These are phyloP conservation scores for Matsumurasca onukii DNA, from an alignment of 1,140 invertebrate genomes.

Conservation along the genomic window DNA sequence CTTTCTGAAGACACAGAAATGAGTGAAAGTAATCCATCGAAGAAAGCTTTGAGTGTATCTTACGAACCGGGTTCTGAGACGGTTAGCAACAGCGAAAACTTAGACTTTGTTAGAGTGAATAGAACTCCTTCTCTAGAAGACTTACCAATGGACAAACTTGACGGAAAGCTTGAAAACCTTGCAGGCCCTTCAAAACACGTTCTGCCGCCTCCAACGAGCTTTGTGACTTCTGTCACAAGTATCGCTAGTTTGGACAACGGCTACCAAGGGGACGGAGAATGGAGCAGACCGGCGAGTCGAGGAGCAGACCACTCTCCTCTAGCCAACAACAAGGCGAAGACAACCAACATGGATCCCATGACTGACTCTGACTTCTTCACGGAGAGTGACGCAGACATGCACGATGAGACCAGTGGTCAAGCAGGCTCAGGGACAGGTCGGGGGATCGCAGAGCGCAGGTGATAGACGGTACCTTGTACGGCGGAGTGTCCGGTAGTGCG, in stretches of 20 bases:
- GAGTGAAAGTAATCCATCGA: conserved; percentile 34
- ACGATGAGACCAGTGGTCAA: conserved; percentile 62
- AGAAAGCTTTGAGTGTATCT: conserved; percentile 24
- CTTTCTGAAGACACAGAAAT: conserved; percentile 34
- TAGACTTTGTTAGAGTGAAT: conserved; percentile 51
- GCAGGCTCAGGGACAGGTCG: conserved; percentile 42
- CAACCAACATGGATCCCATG: conserved; percentile 73
- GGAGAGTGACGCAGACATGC: conserved; percentile 78
- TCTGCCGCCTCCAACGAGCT: conserved; percentile 61
- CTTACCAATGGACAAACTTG: conserved; percentile 69
- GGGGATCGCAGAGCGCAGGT: conserved; percentile 71
- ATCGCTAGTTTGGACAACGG: conserved; percentile 83
- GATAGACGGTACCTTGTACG: conserved; percentile 81
- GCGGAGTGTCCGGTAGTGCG: conserved; percentile 47
- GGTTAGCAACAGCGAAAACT: conserved; percentile 32
- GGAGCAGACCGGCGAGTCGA: conserved; percentile 67
- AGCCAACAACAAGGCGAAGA: conserved; percentile 36
- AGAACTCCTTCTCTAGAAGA: conserved; percentile 80
- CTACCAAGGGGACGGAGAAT: conserved; percentile 81
- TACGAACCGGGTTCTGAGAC: conserved; percentile 27
- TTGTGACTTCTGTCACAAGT: conserved; percentile 80
- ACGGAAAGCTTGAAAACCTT: conserved; percentile 52
- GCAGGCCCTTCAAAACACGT: conserved; percentile 42
- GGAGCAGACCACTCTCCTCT: conserved; percentile 44
- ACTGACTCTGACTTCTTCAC: conserved; percentile 88